Evolutionary conservation across 1,140 invertebrate genomes (phyloP), one percentile per base, ranked within the genome.

Genomic region (Drosophila nikananu): DNA sequence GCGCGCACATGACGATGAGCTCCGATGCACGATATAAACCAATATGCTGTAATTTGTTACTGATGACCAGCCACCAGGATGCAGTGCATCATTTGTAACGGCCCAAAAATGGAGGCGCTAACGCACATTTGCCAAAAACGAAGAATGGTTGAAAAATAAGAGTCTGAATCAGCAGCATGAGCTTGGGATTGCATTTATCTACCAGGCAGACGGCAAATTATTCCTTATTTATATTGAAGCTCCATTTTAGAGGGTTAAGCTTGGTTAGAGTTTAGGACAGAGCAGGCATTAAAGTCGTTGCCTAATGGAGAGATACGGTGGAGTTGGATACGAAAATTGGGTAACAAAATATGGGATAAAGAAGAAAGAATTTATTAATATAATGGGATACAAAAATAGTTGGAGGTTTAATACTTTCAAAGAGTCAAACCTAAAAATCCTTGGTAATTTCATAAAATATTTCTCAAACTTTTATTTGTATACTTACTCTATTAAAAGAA

Each of bases 31-130:
- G 70, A 48, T 52, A 72, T 68, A 55, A 23, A 23, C 51, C 81
- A 90, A 90, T 77, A 81, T 89, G 86, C 70, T 81, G 84, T 89
- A 89, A 90, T 89, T 84, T 89, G 81, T 89, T 81, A 71, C 67
- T 71, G 67, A 71, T 79, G 68, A 44, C 60, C 73, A 55, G 74
- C 23, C 23, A 78, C 77, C 83, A 65, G 80, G 81, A 89, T 81
- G 81, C 66, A 61, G 51, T 77, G 71, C 59, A 90, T 90, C 84
- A 84, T 89, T 90, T 89, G 80, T 90, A 58, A 58, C 32, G 59
- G 65, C 25, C 41, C 27, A 49, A 80, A 77, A 81, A 73, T 81
- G 78, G 66, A 66, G 82, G 82, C 73, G 82, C 78, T 63, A 75
- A 76, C 82, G 62, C 59, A 81, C 79, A 86, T 86, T 84, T 86